phyloP scores from a whole-genome alignment of 2,797 vertebrate species.

The Valencia hispanica region DNA sequence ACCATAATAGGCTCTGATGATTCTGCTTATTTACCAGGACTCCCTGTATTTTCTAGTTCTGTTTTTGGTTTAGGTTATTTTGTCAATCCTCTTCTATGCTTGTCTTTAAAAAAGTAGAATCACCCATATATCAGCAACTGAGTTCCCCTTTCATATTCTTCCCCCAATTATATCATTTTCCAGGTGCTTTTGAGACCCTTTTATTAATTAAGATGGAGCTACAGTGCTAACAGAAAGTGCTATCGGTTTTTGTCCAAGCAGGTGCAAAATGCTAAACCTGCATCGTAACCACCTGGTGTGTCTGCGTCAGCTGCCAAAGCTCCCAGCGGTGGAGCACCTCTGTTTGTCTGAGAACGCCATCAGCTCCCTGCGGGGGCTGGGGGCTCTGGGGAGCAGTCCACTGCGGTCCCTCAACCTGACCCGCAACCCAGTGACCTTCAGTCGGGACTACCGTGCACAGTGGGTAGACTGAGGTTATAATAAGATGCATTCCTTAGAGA shows the following conservation, averaged over 20 bases:
- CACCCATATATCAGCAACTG: background rate
- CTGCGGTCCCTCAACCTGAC: slow-evolving; percentile 86
- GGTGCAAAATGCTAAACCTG: slow-evolving; percentile 92
- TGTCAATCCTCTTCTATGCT: background rate
- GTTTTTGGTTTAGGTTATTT: background rate
- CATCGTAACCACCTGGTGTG: slow-evolving; percentile 90
- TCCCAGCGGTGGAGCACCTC: slow-evolving; percentile 90
- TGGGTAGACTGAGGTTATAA: slow-evolving; percentile 61
- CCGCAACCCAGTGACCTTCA: slow-evolving; percentile 92
- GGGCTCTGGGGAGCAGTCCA: slow-evolving; percentile 79
- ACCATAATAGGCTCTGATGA: background rate
- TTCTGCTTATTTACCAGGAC: background rate
- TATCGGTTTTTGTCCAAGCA: slow-evolving; percentile 63
- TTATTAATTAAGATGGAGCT: background rate
- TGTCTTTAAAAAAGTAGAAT: background rate
- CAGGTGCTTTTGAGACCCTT: background rate
- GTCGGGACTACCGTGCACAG: slow-evolving; percentile 88
- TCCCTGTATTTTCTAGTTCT: background rate
- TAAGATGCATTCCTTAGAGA: background rate
- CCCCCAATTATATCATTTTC: background rate
- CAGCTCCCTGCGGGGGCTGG: slow-evolving; percentile 83
- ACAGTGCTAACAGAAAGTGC: background rate
- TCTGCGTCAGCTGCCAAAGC: slow-evolving; percentile 92
- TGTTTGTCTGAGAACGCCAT: slow-evolving; percentile 93
- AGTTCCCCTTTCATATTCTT: background rate